Conservation (phyloP, 2,888 invertebrate species). For the Tinea semifulvella region DNA sequence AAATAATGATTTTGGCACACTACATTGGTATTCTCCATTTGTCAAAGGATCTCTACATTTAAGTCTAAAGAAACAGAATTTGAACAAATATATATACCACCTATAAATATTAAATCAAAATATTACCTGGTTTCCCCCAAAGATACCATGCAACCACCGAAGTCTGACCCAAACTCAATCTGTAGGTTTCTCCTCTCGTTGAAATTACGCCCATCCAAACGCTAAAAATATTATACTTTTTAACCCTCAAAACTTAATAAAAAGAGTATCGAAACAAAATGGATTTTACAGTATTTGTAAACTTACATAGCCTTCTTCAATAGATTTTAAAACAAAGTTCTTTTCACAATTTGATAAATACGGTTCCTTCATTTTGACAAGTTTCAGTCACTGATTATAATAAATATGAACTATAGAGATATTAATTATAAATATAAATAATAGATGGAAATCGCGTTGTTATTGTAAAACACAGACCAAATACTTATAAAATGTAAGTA, state of each 20-base stretch:
- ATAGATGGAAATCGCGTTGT: no score
- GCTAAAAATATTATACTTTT: constrained; percentile 52
- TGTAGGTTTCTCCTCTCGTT: constrained; percentile 76
- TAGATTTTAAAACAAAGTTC: constrained; percentile 71
- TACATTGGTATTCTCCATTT: no score
- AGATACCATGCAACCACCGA: constrained; percentile 81
- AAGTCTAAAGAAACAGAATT: no score
- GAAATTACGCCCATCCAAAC: constrained; percentile 81
- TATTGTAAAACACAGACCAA: no score
- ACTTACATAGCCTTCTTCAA: constrained; percentile 72
- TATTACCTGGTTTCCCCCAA: constrained; percentile 81
- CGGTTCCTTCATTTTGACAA: constrained; percentile 70
- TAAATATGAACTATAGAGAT: no score
- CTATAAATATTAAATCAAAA: no score
- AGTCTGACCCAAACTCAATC: constrained; percentile 83
- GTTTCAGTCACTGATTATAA: no score
- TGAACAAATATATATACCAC: no score
- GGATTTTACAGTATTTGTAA: constrained; percentile 14
- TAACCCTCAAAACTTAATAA: not conserved
- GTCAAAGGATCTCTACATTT: no score
- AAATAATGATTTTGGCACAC: no score
- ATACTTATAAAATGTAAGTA: no score
- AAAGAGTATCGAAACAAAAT: not conserved
- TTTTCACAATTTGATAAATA: constrained; percentile 76
- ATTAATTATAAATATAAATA: no score